phyloP scores from a whole-genome alignment of 2,797 vertebrate species.

The Oreortyx pictus region DNA sequence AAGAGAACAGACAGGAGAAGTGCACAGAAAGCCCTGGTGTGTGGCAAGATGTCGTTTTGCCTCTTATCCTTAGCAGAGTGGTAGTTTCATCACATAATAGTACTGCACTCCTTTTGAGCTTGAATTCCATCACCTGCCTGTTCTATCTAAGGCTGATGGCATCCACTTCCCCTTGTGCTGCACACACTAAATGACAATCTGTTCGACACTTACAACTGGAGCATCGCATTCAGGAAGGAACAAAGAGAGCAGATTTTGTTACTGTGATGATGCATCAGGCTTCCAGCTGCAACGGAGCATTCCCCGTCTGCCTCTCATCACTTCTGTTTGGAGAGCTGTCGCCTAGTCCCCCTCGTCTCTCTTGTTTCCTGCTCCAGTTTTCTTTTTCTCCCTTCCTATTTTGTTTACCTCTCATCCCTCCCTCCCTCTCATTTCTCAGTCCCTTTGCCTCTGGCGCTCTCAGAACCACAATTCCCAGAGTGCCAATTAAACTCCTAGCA shows the following conservation, averaged over 20 bases:
- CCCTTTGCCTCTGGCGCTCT: constrained; percentile 22
- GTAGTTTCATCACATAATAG: neutral
- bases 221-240: neutral
- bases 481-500: constrained; percentile 17
- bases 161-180: neutral
- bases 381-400: neutral
- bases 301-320: neutral
- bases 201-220: neutral
- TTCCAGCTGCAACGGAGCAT: neutral
- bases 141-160: neutral
- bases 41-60: neutral
- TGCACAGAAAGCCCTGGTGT: neutral
- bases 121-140: neutral
- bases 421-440: constrained; percentile 27
- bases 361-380: neutral
- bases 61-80: neutral
- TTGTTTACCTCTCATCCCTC: constrained; percentile 28
- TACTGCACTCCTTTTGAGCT: neutral
- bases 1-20: neutral
- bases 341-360: neutral
- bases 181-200: neutral
- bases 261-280: neutral
- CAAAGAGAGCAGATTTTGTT: neutral
- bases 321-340: neutral
- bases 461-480: neutral